phyloP scores from a whole-genome alignment of 2,113 vertebrate species.

The Hyla sarda region DNA sequence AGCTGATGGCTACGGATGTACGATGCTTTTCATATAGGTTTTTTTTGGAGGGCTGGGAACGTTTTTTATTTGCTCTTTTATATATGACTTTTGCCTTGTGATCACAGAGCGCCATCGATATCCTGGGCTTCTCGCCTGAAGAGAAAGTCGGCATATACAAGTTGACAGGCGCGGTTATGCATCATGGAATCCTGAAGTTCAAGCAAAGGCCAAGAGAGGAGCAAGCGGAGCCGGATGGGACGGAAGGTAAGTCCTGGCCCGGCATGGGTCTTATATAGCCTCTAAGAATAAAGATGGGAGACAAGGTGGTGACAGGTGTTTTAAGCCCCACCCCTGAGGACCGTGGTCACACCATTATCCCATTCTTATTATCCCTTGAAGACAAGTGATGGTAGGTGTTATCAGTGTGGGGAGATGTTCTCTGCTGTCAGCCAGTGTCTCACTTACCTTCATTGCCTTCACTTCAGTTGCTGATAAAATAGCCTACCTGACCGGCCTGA shows the following conservation, averaged over 20 bases:
- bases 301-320: neutral
- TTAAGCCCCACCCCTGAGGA: neutral
- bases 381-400: no score
- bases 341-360: neutral
- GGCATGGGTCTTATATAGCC: no score
- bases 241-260: slow-evolving; percentile 68
- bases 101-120: slow-evolving; percentile 73
- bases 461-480: slow-evolving; percentile 76
- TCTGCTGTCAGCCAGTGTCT: neutral
- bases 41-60: neutral
- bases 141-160: slow-evolving; percentile 77
- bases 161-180: slow-evolving; percentile 73
- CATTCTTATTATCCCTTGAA: no score
- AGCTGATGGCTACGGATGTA: slow-evolving; percentile 77
- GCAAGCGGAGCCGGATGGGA: slow-evolving; percentile 75
- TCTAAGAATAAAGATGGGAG: neutral
- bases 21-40: slow-evolving; percentile 46
- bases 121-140: slow-evolving; percentile 73
- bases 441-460: neutral
- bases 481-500: slow-evolving; percentile 77
- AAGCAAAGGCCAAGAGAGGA: slow-evolving; percentile 78
- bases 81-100: neutral
- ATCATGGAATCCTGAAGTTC: slow-evolving; percentile 78
- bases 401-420: neutral
- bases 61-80: neutral